Evolutionary conservation across 1,140 invertebrate species (phyloP).

Genomic region (Platorchestia sp.): DNA sequence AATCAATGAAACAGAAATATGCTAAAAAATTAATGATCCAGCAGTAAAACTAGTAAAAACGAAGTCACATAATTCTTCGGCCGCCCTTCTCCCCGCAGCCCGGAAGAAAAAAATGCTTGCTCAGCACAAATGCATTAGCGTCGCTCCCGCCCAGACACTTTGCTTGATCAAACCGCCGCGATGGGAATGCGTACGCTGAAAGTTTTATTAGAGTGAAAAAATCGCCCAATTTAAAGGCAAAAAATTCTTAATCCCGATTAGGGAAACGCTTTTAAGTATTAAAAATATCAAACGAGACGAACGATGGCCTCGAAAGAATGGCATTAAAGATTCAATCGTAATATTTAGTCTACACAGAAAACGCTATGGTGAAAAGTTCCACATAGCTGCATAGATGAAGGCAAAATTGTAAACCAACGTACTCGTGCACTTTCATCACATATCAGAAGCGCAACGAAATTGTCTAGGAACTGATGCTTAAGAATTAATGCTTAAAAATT

Average conservation of each 20-base stretch:
- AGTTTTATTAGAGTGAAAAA: not conserved
- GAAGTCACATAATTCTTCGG: slow-evolving; percentile 10
- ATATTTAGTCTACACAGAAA: not conserved
- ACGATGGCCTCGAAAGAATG: not conserved
- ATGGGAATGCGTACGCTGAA: not conserved
- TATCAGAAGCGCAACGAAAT: not conserved
- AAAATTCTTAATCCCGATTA: not conserved
- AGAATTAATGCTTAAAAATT: not conserved
- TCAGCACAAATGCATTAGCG: slow-evolving; percentile 35
- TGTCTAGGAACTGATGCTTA: not conserved
- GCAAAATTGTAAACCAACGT: not conserved
- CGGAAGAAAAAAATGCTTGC: slow-evolving; percentile 14
- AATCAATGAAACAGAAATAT: not conserved
- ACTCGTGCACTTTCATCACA: too few species aligned
- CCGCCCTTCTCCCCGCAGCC: not conserved
- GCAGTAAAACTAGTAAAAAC: not conserved
- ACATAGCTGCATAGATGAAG: not conserved
- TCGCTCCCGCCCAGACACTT: slow-evolving; percentile 7
- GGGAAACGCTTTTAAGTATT: not conserved
- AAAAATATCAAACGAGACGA: not conserved
- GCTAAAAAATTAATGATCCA: not conserved
- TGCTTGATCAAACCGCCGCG: slow-evolving; percentile 12
- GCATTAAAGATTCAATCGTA: not conserved
- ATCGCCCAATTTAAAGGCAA: not conserved
- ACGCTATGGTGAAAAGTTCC: not conserved